Evolutionary conservation across 2,888 invertebrate species (phyloP).

Genomic region (Lasioglossum calceatum): DNA sequence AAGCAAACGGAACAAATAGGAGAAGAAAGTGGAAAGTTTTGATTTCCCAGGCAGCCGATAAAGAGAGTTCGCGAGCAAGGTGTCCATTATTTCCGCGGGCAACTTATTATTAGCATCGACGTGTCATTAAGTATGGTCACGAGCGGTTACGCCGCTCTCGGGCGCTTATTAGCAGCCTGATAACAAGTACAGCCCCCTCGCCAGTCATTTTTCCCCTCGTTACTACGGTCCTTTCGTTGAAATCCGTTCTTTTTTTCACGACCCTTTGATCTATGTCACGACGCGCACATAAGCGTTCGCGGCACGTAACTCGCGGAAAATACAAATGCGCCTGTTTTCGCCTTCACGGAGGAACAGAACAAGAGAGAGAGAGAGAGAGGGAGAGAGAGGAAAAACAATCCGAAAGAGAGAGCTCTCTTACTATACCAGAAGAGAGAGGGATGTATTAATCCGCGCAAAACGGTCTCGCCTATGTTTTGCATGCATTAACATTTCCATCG

Average conservation of each 20-base stretch:
- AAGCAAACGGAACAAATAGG: not conserved
- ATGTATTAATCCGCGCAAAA: constrained; percentile 57
- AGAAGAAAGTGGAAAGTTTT: not conserved
- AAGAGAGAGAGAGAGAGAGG: not conserved
- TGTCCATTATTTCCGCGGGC: constrained; percentile 10
- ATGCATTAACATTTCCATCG: constrained; percentile 62
- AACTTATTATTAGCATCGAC: constrained; percentile 16
- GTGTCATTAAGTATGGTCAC: constrained; percentile 13
- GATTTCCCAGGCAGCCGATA: not conserved
- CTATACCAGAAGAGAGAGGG: not conserved
- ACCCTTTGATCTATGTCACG: constrained; percentile 49
- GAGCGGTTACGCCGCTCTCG: not conserved
- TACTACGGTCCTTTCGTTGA: constrained; percentile 25
- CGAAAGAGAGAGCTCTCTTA: not conserved
- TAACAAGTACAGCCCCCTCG: constrained; percentile 30
- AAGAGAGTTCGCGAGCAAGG: not conserved
- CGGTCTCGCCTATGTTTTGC: constrained; percentile 33
- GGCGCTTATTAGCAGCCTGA: constrained; percentile 30
- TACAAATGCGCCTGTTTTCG: not conserved
- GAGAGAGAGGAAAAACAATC: not conserved
- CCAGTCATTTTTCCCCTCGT: constrained; percentile 30
- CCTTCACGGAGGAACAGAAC: not conserved
- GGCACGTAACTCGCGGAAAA: constrained; percentile 12
- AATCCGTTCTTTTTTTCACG: constrained; percentile 49
- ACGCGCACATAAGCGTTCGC: constrained; percentile 18